These are phyloP conservation scores for Tricholaema leucomelas DNA, from an alignment of 2,113 vertebrate genomes.

Conservation along the genomic window DNA sequence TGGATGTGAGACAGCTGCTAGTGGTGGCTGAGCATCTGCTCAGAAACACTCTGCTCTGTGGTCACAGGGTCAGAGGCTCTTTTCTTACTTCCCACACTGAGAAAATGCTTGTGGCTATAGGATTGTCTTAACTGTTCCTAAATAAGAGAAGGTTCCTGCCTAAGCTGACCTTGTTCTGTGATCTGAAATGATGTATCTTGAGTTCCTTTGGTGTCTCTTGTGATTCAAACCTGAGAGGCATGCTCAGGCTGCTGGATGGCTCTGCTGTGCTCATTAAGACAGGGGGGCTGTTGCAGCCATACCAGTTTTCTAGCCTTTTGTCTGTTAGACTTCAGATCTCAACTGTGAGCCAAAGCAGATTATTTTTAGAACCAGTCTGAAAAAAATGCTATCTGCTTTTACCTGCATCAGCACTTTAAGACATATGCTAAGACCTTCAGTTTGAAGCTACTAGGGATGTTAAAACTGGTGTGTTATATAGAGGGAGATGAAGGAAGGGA, in stretches of 20 bases:
- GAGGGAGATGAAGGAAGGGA: not conserved
- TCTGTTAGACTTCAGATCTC: not conserved
- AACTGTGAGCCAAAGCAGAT: not conserved
- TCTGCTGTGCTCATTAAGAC: not conserved
- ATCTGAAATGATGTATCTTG: not conserved
- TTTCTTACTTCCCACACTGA: not conserved
- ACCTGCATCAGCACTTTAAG: not conserved
- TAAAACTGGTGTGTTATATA: not conserved
- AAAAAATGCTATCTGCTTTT: conserved; percentile 23
- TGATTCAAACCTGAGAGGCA: not conserved
- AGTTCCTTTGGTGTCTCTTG: not conserved
- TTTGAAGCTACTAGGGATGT: conserved; percentile 12
- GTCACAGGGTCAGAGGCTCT: no score
- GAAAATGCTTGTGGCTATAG: accelerated
- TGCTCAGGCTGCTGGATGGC: not conserved
- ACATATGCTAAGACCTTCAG: not conserved
- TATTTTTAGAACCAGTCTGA: not conserved
- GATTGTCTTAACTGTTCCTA: not conserved
- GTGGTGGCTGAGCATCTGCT: not conserved
- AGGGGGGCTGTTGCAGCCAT: not conserved
- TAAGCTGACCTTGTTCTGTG: not conserved
- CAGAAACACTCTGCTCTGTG: not conserved
- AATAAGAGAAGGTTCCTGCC: not conserved
- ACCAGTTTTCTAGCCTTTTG: not conserved
- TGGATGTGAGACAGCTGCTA: not conserved